Base-by-base conservation (phyloP, 2,888 invertebrate genomes). In the Atrina japonica region DNA sequence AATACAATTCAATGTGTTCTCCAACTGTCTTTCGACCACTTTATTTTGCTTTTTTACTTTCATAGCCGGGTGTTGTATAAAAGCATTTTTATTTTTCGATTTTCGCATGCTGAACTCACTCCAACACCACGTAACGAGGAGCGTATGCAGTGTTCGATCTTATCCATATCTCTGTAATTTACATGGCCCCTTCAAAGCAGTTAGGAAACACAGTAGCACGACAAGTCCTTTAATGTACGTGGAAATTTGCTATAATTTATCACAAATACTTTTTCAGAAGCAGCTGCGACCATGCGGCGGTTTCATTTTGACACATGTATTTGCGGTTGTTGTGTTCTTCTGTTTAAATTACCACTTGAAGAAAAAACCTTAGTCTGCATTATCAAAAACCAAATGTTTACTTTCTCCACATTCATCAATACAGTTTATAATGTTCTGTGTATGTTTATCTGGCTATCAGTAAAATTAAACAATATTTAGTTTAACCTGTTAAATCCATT, bases 41-140 rank as follows among this genome's bases (percentile, higher is more conserved):
- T 60, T 66, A 18, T 66, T 66, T 29, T 58, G 63, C 43, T 72
- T 72, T 40, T 64, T 72, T 6, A 67, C 63, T 50, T 67, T 66
- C 43, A 67, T 55, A 9, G 66, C 71, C 2, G 71, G 71, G 49
- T 66, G 66, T n/a, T 27, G 55, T n/a, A 59, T 59, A 7, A 59
- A 21, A 16, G 29, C 23, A 27, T 59, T 40, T 25, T 27, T 43
- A 5, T 16, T 25, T 35, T 27, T 40, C 16, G 43, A 43, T 45
- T 23, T 59, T 43, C 59, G 43, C 59, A 59, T 59, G 23, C 45
- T 59, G 47, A 6, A 47, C 7, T 14, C 21, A n/a, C 7, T 14
- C 21, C 47, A 47, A 7, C 47, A 47, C 47, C 7, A 47, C 6
- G 21, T 14, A 47, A 47, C 35, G 35, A 7, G 11, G 35, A 7